A percentile compares a stretch with the other conserved stretches of the same genome.
Evolutionary conservation across 2,797 vertebrate genomes (phyloP).

Genomic region (Sandelia bainsii): DNA sequence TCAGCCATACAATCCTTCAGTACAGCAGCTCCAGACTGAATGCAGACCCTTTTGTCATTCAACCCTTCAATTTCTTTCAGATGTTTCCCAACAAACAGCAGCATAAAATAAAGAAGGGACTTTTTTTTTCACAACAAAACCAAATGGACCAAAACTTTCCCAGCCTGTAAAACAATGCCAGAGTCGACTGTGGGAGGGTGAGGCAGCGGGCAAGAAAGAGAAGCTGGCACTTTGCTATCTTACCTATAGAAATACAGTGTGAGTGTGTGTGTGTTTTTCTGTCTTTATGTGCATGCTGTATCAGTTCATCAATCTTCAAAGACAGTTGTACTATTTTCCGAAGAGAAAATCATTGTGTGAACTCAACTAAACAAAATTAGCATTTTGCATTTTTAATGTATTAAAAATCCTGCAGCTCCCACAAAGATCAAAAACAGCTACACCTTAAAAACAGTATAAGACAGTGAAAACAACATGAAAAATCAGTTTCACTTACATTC

Average conservation of each 20-base stretch:
- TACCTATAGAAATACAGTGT: constrained; percentile 83
- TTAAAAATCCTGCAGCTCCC: constrained; percentile 20
- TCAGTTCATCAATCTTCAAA: constrained; percentile 61
- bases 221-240: constrained; percentile 78
- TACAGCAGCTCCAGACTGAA: constrained; percentile 74
- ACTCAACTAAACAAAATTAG: constrained; percentile 25
- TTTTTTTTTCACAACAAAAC: constrained; percentile 80
- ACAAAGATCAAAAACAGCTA: constrained; percentile 10
- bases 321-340: constrained; percentile 39
- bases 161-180: constrained; percentile 85
- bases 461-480: constrained; percentile 71
- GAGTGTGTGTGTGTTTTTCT: constrained; percentile 42
- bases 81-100: constrained; percentile 88
- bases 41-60: constrained; percentile 80
- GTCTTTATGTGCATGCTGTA: constrained; percentile 37
- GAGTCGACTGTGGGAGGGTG: constrained; percentile 73
- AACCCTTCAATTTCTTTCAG: constrained; percentile 84
- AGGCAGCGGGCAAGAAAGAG: constrained; percentile 61
- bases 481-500: constrained; percentile 89
- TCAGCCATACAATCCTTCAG: constrained; percentile 74
- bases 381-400: not conserved
- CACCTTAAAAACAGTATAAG: constrained; percentile 65
- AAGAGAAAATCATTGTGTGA: constrained; percentile 17
- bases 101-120: constrained; percentile 82
- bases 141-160: constrained; percentile 85